A percentile compares a stretch with the other conserved stretches of the same genome.
Evolutionary conservation across 2,113 vertebrate genomes (phyloP).

Genomic region (Ammodytes dubius): DNA sequence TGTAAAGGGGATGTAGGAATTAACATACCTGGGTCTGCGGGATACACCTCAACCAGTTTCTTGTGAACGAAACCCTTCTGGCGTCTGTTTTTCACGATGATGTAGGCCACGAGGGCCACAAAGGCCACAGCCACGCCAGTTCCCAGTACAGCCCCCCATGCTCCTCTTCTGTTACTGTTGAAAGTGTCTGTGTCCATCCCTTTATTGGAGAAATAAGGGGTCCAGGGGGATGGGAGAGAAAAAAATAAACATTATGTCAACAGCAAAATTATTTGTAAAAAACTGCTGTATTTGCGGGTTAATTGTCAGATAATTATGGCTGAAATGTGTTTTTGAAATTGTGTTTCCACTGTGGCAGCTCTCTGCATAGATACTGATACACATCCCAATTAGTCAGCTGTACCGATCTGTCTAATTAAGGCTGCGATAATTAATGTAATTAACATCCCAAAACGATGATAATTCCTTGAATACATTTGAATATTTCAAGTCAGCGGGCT

Average conservation of each 20-base stretch:
- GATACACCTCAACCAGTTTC: slow-evolving; percentile 88
- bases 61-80: slow-evolving; percentile 87
- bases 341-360: slow-evolving; percentile 19
- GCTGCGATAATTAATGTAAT: slow-evolving; percentile 61
- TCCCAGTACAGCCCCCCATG: slow-evolving; percentile 83
- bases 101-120: slow-evolving; percentile 82
- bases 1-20: background rate
- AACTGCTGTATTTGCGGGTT: slow-evolving; percentile 33
- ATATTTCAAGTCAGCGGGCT: slow-evolving; percentile 50
- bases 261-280: slow-evolving; percentile 37
- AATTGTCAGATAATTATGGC: slow-evolving; percentile 59
- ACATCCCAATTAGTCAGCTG: slow-evolving; percentile 50
- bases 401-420: slow-evolving; percentile 52
- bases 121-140: slow-evolving; percentile 76
- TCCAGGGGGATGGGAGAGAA: slow-evolving; percentile 7
- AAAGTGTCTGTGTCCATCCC: slow-evolving; percentile 50
- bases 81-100: slow-evolving; percentile 82
- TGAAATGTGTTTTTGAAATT: slow-evolving; percentile 45
- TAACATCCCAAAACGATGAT: slow-evolving; percentile 53
- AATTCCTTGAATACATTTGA: slow-evolving; percentile 59
- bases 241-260: slow-evolving; percentile 43
- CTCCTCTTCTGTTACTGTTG: slow-evolving; percentile 34
- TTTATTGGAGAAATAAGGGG: slow-evolving; percentile 22
- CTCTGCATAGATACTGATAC: slow-evolving; percentile 31
- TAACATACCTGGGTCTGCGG: slow-evolving; percentile 88